Conservation (phyloP, 2,888 invertebrate species). For the Cheilosia impressa region DNA sequence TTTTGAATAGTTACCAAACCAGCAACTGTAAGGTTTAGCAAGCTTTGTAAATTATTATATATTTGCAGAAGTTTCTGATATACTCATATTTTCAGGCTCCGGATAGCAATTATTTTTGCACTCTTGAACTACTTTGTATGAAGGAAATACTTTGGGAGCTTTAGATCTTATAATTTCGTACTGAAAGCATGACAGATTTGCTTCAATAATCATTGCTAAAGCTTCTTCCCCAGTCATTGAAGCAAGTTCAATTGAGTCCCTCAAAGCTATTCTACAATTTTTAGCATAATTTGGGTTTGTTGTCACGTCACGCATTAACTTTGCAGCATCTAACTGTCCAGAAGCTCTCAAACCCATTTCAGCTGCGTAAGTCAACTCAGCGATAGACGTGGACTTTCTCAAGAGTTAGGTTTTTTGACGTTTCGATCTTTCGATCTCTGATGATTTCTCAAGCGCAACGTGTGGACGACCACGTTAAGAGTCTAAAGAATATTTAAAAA, state of each 20-base stretch:
- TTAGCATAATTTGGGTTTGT: not conserved
- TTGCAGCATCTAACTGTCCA: not conserved
- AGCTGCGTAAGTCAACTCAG: not conserved
- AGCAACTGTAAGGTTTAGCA: not conserved
- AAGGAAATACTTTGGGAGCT: not conserved
- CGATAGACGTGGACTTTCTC: not conserved
- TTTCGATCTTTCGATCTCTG: no score
- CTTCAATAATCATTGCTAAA: no score
- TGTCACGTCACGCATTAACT: not conserved
- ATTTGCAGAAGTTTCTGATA: not conserved
- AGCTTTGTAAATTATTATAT: not conserved
- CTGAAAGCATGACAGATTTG: not conserved
- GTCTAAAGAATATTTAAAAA: no score
- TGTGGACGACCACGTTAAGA: no score
- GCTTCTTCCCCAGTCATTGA: no score
- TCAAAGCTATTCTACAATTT: not conserved
- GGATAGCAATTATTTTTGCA: not conserved
- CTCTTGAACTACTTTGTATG: not conserved
- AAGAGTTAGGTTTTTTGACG: not conserved
- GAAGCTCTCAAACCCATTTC: conserved; percentile 4
- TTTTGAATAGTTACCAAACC: not conserved
- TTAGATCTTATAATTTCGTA: not conserved
- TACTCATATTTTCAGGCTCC: not conserved
- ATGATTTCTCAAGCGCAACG: no score
- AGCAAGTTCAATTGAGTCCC: no score